Evolutionary conservation across 2,888 invertebrate genomes (phyloP).

Genomic region (Pachydiplax longipennis): DNA sequence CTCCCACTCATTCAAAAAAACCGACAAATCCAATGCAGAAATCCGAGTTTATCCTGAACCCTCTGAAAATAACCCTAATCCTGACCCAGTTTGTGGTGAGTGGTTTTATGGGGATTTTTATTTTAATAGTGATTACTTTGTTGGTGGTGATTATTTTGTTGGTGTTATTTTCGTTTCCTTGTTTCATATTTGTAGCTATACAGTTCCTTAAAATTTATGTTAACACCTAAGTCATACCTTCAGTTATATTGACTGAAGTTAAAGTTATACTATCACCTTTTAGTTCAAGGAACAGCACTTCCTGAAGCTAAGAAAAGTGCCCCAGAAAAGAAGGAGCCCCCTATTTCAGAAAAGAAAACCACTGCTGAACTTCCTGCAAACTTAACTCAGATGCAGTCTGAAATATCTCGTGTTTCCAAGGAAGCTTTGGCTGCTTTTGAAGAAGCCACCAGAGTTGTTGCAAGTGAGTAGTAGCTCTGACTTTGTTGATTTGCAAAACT

Average conservation of each 20-base stretch:
- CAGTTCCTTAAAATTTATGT: too few species aligned
- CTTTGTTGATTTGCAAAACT: background rate
- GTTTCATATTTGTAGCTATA: too few species aligned
- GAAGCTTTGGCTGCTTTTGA: conserved; percentile 27
- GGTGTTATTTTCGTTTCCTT: too few species aligned
- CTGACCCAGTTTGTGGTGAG: conserved; percentile 11
- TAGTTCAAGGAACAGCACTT: conserved; percentile 30
- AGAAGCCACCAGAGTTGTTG: conserved; percentile 8
- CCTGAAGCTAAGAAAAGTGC: background rate
- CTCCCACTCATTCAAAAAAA: background rate
- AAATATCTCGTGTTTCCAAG: background rate
- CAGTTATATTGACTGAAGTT: too few species aligned
- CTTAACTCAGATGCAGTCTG: background rate
- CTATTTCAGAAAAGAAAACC: background rate
- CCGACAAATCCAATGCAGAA: background rate
- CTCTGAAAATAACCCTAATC: conserved; percentile 12
- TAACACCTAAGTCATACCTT: too few species aligned
- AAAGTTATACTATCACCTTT: background rate
- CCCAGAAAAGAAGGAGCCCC: background rate
- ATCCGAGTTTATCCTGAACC: conserved; percentile 5
- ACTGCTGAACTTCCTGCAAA: background rate
- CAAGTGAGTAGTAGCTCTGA: background rate
- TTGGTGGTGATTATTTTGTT: too few species aligned
- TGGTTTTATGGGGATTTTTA: background rate
- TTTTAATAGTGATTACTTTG: too few species aligned